phyloP scores from a whole-genome alignment of 1,140 invertebrate genomes.

The Plutomurus gul region DNA sequence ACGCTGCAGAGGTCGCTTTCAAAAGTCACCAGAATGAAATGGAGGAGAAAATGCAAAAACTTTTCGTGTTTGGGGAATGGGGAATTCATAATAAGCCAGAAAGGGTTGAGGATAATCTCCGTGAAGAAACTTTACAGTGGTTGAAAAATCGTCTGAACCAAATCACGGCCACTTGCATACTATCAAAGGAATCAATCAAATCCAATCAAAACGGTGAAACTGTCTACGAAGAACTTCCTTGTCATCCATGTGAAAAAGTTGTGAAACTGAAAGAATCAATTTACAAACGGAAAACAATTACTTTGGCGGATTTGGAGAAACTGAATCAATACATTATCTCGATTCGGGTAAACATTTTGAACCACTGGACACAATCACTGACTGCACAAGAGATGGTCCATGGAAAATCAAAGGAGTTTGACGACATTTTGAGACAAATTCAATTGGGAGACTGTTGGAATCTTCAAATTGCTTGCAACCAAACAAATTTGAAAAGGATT shows the following conservation, averaged over 20 bases:
- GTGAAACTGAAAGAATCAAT: not conserved
- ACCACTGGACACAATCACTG: not conserved
- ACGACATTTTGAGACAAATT: not conserved
- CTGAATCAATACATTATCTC: not conserved
- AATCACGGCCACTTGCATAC: not conserved
- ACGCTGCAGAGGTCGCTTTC: not conserved
- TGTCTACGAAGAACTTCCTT: not conserved
- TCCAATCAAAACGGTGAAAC: not conserved
- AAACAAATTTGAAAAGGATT: not conserved
- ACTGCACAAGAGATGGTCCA: not conserved
- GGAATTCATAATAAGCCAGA: not conserved
- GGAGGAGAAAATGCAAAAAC: not conserved
- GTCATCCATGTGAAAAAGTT: not conserved
- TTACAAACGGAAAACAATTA: not conserved
- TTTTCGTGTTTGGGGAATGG: not conserved
- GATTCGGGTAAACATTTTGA: not conserved
- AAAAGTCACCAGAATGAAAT: not conserved
- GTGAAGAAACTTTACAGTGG: not conserved
- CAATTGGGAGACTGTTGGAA: not conserved
- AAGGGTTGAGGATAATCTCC: no score
- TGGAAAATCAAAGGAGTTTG: not conserved
- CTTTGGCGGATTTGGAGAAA: not conserved
- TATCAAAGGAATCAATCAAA: not conserved
- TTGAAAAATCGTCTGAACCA: not conserved
- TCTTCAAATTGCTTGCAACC: not conserved